phyloP scores from a whole-genome alignment of 1,140 invertebrate species.

The Ceratitis capitata region DNA sequence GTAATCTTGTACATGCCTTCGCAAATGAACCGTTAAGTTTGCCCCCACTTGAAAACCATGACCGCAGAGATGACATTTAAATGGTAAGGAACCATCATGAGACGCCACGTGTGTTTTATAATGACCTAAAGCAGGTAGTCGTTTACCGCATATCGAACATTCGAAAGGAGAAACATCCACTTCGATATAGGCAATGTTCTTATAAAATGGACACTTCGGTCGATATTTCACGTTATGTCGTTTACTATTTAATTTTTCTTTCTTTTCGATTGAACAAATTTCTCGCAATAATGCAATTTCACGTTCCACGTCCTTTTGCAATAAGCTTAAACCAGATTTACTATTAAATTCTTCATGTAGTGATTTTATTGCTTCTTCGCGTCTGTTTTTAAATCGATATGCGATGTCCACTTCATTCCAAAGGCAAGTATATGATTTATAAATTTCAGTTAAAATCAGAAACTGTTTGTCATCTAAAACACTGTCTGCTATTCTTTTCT shows the following conservation, averaged over 20 bases:
- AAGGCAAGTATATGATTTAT: background rate
- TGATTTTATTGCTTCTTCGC: constrained; percentile 4
- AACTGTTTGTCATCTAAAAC: background rate
- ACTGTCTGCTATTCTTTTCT: background rate
- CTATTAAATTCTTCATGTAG: background rate
- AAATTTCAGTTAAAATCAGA: background rate
- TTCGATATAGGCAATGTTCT: constrained; percentile 19
- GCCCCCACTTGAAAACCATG: constrained; percentile 46
- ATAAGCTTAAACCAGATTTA: background rate
- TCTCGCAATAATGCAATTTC: background rate
- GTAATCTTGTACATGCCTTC: constrained; percentile 47
- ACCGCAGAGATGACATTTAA: constrained; percentile 46
- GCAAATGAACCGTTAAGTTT: constrained; percentile 47
- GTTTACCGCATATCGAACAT: constrained; percentile 45
- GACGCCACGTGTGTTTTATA: constrained; percentile 47
- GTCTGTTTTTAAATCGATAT: background rate
- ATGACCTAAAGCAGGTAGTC: constrained; percentile 45
- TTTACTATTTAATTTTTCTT: background rate
- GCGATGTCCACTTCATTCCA: background rate
- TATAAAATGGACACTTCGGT: background rate
- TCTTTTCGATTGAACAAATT: background rate
- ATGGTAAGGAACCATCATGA: constrained; percentile 48
- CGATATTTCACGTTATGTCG: background rate
- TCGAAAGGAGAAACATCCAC: constrained; percentile 45
- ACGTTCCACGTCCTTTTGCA: background rate